Evolutionary conservation across 2,797 vertebrate genomes (phyloP).

Genomic region (Synanceia verrucosa): DNA sequence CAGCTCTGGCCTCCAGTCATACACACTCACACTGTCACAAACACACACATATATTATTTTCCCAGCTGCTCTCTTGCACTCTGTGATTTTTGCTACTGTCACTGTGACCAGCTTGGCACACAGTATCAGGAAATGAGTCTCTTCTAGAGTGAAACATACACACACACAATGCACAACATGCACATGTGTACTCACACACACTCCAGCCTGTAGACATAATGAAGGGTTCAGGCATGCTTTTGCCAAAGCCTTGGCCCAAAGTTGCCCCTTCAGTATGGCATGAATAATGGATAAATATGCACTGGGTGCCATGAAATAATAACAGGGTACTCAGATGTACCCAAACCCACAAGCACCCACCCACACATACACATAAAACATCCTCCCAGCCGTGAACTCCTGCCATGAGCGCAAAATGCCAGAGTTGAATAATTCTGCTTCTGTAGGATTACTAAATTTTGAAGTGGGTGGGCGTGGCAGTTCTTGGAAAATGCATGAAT

Average conservation of each 20-base stretch:
- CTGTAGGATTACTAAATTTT: slow-evolving; percentile 68
- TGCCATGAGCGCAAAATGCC: slow-evolving; percentile 70
- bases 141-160: slow-evolving; percentile 38
- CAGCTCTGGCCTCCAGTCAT: slow-evolving; percentile 40
- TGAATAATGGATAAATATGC: slow-evolving; percentile 77
- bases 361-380: slow-evolving; percentile 36
- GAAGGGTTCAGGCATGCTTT: slow-evolving; percentile 53
- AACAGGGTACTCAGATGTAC: slow-evolving; percentile 68
- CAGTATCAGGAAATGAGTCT: slow-evolving; percentile 50
- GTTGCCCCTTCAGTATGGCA: slow-evolving; percentile 67
- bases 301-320: slow-evolving; percentile 79
- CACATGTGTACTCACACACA: slow-evolving; percentile 15
- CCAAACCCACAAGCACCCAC: slow-evolving; percentile 51
- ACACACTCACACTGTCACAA: slow-evolving; percentile 8
- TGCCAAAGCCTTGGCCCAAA: slow-evolving; percentile 67
- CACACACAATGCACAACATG: neutral
- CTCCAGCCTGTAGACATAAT: slow-evolving; percentile 45
- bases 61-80: slow-evolving; percentile 45
- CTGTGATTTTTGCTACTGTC: slow-evolving; percentile 59
- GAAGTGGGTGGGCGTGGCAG: slow-evolving; percentile 28
- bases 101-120: slow-evolving; percentile 46
- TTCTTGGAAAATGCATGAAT: slow-evolving; percentile 17
- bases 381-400: slow-evolving; percentile 55
- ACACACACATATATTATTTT: slow-evolving; percentile 3
- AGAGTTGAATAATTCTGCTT: slow-evolving; percentile 79